Evolutionary conservation across 2,797 vertebrate genomes (phyloP).

Genomic region (Sebastes iracundus): DNA sequence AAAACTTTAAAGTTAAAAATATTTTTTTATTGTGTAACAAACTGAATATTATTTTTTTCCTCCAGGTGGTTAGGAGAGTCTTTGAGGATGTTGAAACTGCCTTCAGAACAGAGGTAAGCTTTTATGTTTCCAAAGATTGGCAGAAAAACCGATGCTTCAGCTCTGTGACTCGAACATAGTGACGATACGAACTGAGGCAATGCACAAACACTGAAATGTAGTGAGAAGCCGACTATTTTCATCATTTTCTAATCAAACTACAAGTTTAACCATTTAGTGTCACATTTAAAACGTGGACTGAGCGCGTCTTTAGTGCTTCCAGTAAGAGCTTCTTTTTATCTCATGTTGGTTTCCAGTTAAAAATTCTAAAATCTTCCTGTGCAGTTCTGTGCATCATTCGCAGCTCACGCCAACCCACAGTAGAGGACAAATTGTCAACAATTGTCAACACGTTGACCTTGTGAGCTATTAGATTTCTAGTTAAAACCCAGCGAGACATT

Average conservation of each 20-base stretch:
- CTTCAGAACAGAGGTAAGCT: background rate
- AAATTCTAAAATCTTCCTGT: constrained; percentile 22
- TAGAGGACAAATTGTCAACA: background rate
- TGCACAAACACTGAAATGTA: constrained; percentile 39
- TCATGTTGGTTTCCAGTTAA: constrained; percentile 47
- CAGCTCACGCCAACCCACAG: background rate
- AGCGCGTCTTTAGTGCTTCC: constrained; percentile 29
- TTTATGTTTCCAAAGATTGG: background rate
- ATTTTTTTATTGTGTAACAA: background rate
- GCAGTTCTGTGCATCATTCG: constrained; percentile 38
- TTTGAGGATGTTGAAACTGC: background rate
- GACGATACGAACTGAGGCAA: constrained; percentile 21
- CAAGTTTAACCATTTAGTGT: constrained; percentile 34
- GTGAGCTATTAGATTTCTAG: constrained; percentile 23
- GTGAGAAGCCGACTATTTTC: constrained; percentile 7
- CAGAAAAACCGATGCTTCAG: background rate
- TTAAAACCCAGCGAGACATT: constrained; percentile 44
- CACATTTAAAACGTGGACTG: constrained; percentile 3
- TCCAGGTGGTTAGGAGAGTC: background rate
- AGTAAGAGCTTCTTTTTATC: constrained; percentile 1
- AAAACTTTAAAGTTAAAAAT: background rate
- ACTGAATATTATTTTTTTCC: background rate
- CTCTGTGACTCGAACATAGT: background rate
- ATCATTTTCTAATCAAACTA: background rate
- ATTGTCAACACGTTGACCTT: background rate